Evolutionary conservation across 2,113 vertebrate genomes (phyloP), one percentile per base, ranked within the genome.

Genomic region (Albula glossodonta): DNA sequence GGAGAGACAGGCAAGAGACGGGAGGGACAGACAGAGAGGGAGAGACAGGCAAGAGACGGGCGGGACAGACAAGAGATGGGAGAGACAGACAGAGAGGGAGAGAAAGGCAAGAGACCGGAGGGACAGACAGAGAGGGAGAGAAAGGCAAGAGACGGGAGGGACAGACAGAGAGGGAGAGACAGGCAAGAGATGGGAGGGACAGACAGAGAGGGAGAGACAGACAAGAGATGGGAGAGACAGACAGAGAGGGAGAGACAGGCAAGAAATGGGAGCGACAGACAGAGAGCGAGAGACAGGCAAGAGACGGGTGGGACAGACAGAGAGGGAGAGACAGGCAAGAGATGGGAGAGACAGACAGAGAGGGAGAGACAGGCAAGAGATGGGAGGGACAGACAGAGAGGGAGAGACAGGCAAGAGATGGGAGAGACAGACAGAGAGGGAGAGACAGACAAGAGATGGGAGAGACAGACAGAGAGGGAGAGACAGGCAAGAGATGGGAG

Each of bases 121-220:
- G n/a, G n/a, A n/a, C n/a, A n/a, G 53, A 56, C 53, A 56, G 53
- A 56, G 5, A 11, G 53, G 11, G 53, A 56, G 11, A 56, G 5
- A 56, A 5, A 5, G 11, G 53, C 5, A 56, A 56, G 53, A 56
- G 5, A 56, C 5, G 11, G 53, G 11, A 56, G n/a, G n/a, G 53
- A 56, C 6, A 56, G 7, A 56, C 53, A 2, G 53, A 56, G 7
- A 56, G 53, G 53, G 53, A 41, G 31, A 41, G 56, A 70, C 17
- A 25, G 19, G 8, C 5, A n/a, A 22, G 17, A 5, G 63, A 22
- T 0, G 93, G 94, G 84, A 89, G 80, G 84, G 91, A 57, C 53
- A 51, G 5, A 80, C 22, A 84, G 9, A 82, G 78, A 51, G 77
- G 6, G 50, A 50, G 51, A 7, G 17, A 49, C 31, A 8, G 53